phyloP scores from a whole-genome alignment of 2,113 vertebrate species.

The Lathamus discolor region DNA sequence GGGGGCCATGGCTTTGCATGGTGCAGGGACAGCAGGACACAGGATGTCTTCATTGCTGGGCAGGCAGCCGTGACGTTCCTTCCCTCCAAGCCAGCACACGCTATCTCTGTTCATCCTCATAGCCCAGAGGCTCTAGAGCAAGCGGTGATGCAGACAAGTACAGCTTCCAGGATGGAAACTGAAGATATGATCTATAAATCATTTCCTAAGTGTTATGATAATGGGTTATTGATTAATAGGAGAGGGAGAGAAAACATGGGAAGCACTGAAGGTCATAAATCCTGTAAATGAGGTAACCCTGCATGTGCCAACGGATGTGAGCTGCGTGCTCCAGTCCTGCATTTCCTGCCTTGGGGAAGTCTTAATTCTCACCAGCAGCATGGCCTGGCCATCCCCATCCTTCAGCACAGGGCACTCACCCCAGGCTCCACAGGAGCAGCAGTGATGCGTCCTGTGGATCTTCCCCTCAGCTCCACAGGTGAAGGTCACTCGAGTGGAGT shows the following conservation, averaged over 20 bases:
- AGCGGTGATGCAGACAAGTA: background rate
- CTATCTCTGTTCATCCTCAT: background rate
- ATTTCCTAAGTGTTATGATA: constrained; percentile 27
- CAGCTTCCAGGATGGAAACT: constrained; percentile 18
- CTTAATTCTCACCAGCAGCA: background rate
- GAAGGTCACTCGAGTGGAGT: background rate
- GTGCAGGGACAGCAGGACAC: background rate
- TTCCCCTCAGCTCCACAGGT: background rate
- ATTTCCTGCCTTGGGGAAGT: background rate
- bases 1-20: background rate
- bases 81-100: background rate
- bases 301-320: background rate
- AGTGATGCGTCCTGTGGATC: fast-evolving
- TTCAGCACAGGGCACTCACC: fast-evolving
- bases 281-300: constrained; percentile 32
- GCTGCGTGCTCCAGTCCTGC: background rate
- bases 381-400: background rate
- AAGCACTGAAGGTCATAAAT: constrained; percentile 4
- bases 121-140: constrained; percentile 16
- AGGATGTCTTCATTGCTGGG: background rate
- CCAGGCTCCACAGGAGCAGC: background rate
- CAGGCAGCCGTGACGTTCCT: background rate
- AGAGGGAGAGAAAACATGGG: constrained; percentile 11
- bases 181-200: constrained; percentile 33
- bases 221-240: constrained; percentile 55